Evolutionary conservation across 2,888 invertebrate genomes (phyloP).

Genomic region (Invenusta paracnida): DNA sequence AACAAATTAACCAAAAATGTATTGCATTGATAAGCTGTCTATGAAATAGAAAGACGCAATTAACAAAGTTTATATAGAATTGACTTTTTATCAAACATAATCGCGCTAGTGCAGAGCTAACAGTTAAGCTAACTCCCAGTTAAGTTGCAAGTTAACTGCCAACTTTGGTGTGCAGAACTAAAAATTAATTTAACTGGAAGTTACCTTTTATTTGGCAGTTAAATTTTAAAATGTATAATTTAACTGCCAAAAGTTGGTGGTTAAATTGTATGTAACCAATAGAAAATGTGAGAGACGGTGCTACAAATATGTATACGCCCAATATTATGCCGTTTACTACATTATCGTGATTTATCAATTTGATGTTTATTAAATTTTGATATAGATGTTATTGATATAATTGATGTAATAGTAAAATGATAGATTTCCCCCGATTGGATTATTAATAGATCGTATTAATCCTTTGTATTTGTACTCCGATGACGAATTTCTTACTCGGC

Average conservation of each 20-base stretch:
- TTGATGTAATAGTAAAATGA: neutral
- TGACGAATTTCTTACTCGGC: neutral
- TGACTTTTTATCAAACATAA: too few relatives aligned
- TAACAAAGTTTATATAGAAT: too few relatives aligned
- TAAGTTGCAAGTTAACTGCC: neutral
- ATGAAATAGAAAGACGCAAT: too few relatives aligned
- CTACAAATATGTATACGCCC: neutral
- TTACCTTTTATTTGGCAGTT: neutral
- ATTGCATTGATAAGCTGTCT: too few relatives aligned
- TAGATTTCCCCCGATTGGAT: neutral
- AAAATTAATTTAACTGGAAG: neutral
- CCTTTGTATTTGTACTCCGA: neutral
- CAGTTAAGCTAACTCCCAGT: neutral
- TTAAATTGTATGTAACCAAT: neutral
- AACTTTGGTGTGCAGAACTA: neutral
- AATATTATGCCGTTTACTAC: neutral
- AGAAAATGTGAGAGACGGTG: neutral
- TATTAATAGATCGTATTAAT: neutral
- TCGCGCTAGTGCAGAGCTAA: constrained; percentile 51
- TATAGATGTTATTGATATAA: neutral
- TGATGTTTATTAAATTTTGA: neutral
- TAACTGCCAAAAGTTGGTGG: neutral
- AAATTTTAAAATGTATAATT: neutral
- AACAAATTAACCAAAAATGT: too few relatives aligned
- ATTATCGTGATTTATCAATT: neutral